These are phyloP conservation scores for Periplaneta americana DNA, from an alignment of 1,140 invertebrate genomes.

Conservation along the genomic window DNA sequence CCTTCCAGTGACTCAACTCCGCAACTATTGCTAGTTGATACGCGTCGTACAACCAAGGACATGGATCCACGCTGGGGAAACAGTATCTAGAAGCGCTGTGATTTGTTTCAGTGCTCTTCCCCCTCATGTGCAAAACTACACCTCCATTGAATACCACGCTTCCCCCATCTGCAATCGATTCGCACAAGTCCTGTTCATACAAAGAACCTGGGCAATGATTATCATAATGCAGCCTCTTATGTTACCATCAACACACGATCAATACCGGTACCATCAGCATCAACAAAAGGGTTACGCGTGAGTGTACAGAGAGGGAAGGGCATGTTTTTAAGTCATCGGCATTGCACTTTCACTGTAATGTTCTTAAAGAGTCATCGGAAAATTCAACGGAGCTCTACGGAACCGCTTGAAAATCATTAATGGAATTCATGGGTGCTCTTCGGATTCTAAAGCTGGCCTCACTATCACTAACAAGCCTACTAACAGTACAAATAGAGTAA, in stretches of 20 bases:
- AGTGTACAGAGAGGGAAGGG: too few species aligned
- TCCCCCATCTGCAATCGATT: background rate
- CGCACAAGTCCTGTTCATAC: background rate
- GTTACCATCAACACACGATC: background rate
- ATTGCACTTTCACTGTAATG: too few species aligned
- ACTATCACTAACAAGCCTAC: too few species aligned
- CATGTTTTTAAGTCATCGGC: too few species aligned
- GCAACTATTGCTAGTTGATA: background rate
- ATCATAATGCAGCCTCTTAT: background rate
- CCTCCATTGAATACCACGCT: background rate
- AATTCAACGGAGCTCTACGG: too few species aligned
- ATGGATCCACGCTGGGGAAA: background rate
- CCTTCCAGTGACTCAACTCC: background rate
- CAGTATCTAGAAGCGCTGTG: slow-evolving; percentile 6
- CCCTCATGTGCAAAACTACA: background rate
- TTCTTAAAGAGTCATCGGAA: too few species aligned
- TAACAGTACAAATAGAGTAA: too few species aligned
- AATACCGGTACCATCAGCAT: too few species aligned
- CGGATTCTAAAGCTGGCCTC: too few species aligned
- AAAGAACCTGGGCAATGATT: background rate
- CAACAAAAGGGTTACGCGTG: too few species aligned
- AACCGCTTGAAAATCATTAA: too few species aligned
- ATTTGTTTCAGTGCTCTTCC: background rate
- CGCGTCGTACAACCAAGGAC: background rate
- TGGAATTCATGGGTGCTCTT: too few species aligned